phyloP scores from a whole-genome alignment of 1,140 invertebrate species.

The Pachypsylla venusta region DNA sequence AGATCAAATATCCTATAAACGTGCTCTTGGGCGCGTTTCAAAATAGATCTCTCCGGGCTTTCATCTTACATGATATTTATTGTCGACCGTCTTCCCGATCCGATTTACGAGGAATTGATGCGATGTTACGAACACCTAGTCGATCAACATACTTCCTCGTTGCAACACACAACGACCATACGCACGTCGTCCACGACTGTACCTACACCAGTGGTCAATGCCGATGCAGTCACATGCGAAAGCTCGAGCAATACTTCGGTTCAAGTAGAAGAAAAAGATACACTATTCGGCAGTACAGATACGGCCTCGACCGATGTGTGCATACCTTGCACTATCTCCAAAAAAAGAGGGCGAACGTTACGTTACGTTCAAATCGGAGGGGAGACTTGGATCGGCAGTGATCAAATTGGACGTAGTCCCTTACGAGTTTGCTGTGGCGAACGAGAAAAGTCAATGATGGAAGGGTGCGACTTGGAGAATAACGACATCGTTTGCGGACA shows the following conservation, averaged over 20 bases:
- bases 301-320: background rate
- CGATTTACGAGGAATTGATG: slow-evolving; percentile 1
- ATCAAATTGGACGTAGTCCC: too few relatives aligned
- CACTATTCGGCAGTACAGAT: slow-evolving; percentile 2
- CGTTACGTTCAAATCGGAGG: slow-evolving; percentile 1
- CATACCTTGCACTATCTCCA: slow-evolving; percentile 5
- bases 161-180: background rate
- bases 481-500: too few relatives aligned
- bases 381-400: too few relatives aligned
- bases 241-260: too few relatives aligned
- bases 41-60: background rate
- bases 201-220: background rate
- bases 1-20: too few relatives aligned
- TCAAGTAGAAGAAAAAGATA: background rate
- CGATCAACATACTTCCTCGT: too few relatives aligned
- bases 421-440: too few relatives aligned
- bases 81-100: background rate
- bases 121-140: too few relatives aligned
- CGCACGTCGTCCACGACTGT: background rate
- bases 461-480: too few relatives aligned
- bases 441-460: too few relatives aligned
- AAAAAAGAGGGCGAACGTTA: background rate
- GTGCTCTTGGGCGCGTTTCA: background rate
- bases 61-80: slow-evolving; percentile 6
- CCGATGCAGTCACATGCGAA: too few relatives aligned